Base-by-base conservation (phyloP, 2,113 vertebrate genomes). In the Helogale parvula region DNA sequence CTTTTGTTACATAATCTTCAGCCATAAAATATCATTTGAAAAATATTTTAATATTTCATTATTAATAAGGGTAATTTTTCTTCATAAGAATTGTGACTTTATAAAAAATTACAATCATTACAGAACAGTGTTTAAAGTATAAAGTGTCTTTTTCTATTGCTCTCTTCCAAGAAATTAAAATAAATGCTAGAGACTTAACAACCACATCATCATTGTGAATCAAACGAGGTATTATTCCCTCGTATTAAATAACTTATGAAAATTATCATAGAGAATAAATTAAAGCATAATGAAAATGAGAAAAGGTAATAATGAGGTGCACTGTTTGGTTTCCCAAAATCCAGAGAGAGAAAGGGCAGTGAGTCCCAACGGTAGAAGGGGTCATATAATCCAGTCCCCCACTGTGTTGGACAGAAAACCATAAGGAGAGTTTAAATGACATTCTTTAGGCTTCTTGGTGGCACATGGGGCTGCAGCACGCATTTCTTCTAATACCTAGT, bases 1-100 rank as follows among this genome's bases (percentile, higher is more conserved):
- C 38, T 71, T 90, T 88, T 93, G 16, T 80, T 88, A 65, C 4
- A 88, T 85, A 94, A 86, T 77, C 10, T 72, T 89, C 1, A 89
- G 52, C 21, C 93, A 83, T 83, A 88, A 93, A 87, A 87, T 94
- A 81, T 74, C 38, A 80, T 21, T 88, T 93, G 54, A 95, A 69
- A 66, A 82, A 31, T 69, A 63, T 82, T 86, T 90, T 96, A 90
- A 50, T 69, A 90, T 88, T 87, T 83, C 3, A 68, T 89, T 89
- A 90, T 94, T 94, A 81, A 57, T 77, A 90, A 84, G 35, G 19
- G 13, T 79, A 88, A 93, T 60, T 82, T 80, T 6, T 92, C 63
- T 90, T 88, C 72, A 71, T 81, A 88, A 90, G 45, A 77, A 80
- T 57, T 86, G 7, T 93, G 82, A 94, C 52, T 97, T 85, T 91